phyloP scores from a whole-genome alignment of 2,797 vertebrate species.

The Nyctalus aviator region DNA sequence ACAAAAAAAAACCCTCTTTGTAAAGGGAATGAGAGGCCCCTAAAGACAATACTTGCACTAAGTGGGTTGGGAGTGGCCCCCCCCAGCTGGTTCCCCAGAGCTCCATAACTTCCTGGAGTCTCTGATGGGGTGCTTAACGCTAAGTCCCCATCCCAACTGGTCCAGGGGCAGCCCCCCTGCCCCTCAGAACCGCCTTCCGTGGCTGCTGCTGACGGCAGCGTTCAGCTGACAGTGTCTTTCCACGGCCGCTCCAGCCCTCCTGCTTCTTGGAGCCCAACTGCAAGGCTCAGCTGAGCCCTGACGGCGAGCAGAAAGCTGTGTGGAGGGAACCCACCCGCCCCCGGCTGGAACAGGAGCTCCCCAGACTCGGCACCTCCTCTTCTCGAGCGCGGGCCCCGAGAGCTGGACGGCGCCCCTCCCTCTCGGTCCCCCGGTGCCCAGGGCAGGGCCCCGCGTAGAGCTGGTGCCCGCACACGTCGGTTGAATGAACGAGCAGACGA shows the following conservation, averaged over 20 bases:
- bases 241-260: neutral
- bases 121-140: neutral
- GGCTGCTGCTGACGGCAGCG: neutral
- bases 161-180: neutral
- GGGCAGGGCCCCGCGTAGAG: neutral
- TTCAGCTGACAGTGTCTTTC: neutral
- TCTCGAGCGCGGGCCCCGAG: neutral
- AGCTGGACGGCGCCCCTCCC: neutral
- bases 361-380: neutral
- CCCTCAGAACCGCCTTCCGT: neutral
- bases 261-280: neutral
- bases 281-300: neutral
- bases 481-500: neutral
- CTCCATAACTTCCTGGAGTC: constrained; percentile 44
- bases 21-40: constrained; percentile 60
- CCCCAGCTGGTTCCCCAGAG: constrained; percentile 45
- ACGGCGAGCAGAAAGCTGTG: neutral
- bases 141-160: neutral
- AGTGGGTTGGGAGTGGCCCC: constrained; percentile 13
- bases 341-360: neutral
- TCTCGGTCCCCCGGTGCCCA: neutral
- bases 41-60: constrained; percentile 63
- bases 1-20: neutral
- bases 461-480: neutral
- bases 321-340: neutral